Base-by-base conservation (phyloP, 2,888 invertebrate species). In the Zootermopsis nevadensis region DNA sequence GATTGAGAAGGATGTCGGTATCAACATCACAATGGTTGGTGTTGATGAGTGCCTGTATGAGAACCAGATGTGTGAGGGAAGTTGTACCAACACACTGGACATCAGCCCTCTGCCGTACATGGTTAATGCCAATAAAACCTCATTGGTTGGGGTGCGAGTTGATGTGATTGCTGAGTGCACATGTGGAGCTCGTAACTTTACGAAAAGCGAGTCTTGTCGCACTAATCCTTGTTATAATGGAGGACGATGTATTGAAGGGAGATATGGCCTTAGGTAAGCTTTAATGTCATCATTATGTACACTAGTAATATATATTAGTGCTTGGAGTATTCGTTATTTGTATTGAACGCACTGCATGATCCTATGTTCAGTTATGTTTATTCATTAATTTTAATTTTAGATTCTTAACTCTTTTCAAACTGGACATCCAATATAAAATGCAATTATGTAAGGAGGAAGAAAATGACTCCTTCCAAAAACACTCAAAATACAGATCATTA, bases 71-170 rank as follows among this genome's bases (percentile, higher is more conserved):
- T 98, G 98, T 89, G 98, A 98, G 90, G 98, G 98, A 22, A 98
- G 98, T 82, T 99, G 99, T 89, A 97, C 98, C 33, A 99, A 99
- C 90, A 94, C 94, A 30, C 91, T 99, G 85, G 96, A 97, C 88
- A 97, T 97, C 86, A 97, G 96, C 89, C 94, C 95, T 86, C 91
- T 97, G 85, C 97, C 97, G 0, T 97, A 97, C 87, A 96, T 99
- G 94, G 98, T 99, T 4, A 98, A 99, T 90, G 96, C 99, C 27
- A 99, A 99, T 89, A 97, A 96, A 89, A 99, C 99, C 0, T 96
- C 99, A 0, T 91, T 99, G 85, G 98, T 99, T 53, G 99, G 99
- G 22, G 98, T 99, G 0, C 93, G 98, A 83, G 97, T 99, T 0
- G 97, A 97, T 89, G 96, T 98, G 0, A 91, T 97, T 86, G 96